phyloP scores from a whole-genome alignment of 2,797 vertebrate genomes.

The Coendou prehensilis region DNA sequence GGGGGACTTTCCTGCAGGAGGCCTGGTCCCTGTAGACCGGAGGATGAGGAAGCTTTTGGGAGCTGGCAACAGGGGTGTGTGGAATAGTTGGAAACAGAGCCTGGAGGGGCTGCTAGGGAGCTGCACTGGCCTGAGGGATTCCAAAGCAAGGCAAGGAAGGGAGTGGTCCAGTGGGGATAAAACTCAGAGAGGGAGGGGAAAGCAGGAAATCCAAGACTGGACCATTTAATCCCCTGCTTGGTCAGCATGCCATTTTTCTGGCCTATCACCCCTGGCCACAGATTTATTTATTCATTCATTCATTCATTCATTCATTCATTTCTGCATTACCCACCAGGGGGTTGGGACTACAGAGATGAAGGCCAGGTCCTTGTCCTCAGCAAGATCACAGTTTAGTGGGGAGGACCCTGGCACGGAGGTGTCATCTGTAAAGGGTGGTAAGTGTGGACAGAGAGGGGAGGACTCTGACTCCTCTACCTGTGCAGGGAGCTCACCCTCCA shows the following conservation, averaged over 20 bases:
- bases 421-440: neutral
- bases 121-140: neutral
- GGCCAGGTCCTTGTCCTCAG: neutral
- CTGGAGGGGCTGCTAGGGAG: neutral
- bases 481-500: neutral
- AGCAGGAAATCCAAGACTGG: neutral
- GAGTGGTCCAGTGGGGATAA: neutral
- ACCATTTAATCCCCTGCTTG: neutral
- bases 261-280: neutral
- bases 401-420: neutral
- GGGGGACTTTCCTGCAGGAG: neutral
- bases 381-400: neutral
- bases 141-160: neutral
- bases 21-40: neutral
- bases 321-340: neutral
- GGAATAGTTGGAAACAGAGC: neutral
- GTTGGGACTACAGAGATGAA: neutral
- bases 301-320: neutral
- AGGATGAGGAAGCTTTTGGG: neutral
- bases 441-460: no score
- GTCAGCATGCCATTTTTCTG: neutral
- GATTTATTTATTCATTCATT: neutral
- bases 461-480: accelerated
- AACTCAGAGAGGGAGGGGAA: neutral
- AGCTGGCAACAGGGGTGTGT: neutral